phyloP scores from a whole-genome alignment of 2,113 vertebrate genomes.

The Ivindomyrus marchei region DNA sequence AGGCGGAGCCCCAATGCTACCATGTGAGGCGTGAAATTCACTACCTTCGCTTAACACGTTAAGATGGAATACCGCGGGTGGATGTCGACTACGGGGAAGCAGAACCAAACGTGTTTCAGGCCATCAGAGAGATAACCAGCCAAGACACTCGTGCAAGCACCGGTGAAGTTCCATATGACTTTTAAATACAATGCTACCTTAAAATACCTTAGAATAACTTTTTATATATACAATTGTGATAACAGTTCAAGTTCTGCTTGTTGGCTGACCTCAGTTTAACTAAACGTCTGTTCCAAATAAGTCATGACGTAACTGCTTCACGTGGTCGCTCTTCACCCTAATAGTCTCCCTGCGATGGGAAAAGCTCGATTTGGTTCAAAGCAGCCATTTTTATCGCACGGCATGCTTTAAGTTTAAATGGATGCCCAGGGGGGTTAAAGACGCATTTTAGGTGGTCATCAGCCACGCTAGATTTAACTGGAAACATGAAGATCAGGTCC shows the following conservation, averaged over 20 bases:
- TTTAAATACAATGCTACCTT: not conserved
- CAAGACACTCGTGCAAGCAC: not conserved
- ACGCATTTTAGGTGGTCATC: not conserved
- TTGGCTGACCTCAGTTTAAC: not conserved
- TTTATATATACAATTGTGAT: not conserved
- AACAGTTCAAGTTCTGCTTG: too few species aligned
- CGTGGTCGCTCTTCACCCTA: not conserved
- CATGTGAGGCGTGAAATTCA: not conserved
- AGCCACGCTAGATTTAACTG: not conserved
- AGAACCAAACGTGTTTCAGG: not conserved
- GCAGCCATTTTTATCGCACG: not conserved
- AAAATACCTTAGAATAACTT: not conserved
- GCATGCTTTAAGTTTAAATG: not conserved
- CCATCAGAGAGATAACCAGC: not conserved
- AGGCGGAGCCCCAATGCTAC: not conserved
- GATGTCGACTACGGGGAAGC: not conserved
- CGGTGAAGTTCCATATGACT: not conserved
- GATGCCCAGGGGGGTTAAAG: not conserved
- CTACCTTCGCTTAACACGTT: not conserved
- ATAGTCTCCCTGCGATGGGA: not conserved
- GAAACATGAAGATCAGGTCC: not conserved
- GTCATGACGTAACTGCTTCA: not conserved
- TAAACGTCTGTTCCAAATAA: slow-evolving; percentile 7
- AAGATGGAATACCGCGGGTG: not conserved
- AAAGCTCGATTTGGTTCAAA: not conserved